phyloP scores from a whole-genome alignment of 2,113 vertebrate species.

The Epinephelus fuscoguttatus region DNA sequence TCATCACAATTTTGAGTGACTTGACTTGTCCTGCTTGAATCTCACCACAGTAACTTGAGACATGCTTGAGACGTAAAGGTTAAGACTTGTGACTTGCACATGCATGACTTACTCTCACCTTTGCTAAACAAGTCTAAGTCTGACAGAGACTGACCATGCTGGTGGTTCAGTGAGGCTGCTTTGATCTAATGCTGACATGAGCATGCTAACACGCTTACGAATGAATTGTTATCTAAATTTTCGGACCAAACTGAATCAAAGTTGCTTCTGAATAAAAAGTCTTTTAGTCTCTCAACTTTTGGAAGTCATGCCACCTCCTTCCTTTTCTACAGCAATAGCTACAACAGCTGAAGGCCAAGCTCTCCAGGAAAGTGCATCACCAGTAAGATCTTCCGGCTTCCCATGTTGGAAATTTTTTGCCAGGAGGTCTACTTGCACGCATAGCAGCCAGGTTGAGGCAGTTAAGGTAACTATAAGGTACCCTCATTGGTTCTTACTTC shows the following conservation, averaged over 20 bases:
- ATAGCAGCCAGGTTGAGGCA: neutral
- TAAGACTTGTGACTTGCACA: no score
- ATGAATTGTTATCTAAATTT: neutral
- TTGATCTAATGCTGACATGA: neutral
- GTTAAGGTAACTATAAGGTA: neutral
- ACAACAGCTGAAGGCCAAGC: neutral
- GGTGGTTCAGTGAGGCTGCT: neutral
- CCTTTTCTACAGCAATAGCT: neutral
- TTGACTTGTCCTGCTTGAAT: no score
- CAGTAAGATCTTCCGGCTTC: no score
- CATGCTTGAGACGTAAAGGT: no score
- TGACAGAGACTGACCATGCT: no score
- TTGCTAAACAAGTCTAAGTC: no score
- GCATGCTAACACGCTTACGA: neutral
- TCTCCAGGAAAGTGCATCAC: no score
- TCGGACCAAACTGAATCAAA: neutral
- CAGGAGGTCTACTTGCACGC: no score
- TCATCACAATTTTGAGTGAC: no score
- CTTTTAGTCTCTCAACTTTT: neutral
- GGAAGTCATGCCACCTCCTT: neutral
- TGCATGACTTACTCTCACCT: no score
- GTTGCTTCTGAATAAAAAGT: neutral
- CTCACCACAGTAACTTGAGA: no score
- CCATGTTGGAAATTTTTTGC: no score
- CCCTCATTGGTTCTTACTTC: neutral